Evolutionary conservation across 1,140 invertebrate genomes (phyloP).

Genomic region (Heterodera carotae): DNA sequence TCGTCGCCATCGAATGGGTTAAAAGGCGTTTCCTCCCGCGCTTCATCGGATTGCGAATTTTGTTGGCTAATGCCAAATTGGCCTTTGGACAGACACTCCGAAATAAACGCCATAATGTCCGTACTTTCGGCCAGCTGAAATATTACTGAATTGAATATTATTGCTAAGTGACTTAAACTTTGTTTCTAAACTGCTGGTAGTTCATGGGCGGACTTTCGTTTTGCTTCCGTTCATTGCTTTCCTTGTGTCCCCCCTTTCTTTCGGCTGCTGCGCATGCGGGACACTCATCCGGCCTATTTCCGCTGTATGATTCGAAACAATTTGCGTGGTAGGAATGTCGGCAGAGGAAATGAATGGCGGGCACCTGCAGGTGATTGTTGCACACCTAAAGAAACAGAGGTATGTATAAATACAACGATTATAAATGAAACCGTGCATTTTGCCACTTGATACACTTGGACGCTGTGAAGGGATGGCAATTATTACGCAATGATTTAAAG

Average conservation of each 20-base stretch:
- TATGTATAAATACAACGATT: background rate
- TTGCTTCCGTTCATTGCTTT: background rate
- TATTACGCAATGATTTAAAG: too few relatives aligned
- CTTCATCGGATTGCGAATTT: background rate
- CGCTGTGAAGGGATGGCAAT: slow-evolving; percentile 36
- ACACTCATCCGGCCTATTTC: slow-evolving; percentile 19
- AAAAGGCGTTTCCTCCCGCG: background rate
- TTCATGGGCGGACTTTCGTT: background rate
- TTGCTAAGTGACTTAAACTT: background rate
- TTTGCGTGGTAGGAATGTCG: slow-evolving; percentile 54
- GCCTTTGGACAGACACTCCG: slow-evolving; percentile 15
- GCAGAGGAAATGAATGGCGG: slow-evolving; percentile 53
- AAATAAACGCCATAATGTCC: slow-evolving; percentile 29
- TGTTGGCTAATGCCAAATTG: background rate
- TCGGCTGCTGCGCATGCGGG: slow-evolving; percentile 17
- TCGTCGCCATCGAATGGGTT: background rate
- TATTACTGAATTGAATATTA: background rate
- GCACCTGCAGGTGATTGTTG: slow-evolving; percentile 32
- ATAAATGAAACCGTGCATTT: slow-evolving; percentile 37
- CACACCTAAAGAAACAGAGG: slow-evolving; percentile 29
- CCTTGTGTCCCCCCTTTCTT: slow-evolving; percentile 12
- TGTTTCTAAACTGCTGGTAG: slow-evolving; percentile 34
- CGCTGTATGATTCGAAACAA: slow-evolving; percentile 52
- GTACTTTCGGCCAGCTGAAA: slow-evolving; percentile 22
- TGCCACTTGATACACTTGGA: slow-evolving; percentile 58